A percentile compares a stretch with the other conserved stretches of the same genome.
Evolutionary conservation across 2,113 vertebrate genomes (phyloP).

Genomic region (Neodontobutis hainanensis): DNA sequence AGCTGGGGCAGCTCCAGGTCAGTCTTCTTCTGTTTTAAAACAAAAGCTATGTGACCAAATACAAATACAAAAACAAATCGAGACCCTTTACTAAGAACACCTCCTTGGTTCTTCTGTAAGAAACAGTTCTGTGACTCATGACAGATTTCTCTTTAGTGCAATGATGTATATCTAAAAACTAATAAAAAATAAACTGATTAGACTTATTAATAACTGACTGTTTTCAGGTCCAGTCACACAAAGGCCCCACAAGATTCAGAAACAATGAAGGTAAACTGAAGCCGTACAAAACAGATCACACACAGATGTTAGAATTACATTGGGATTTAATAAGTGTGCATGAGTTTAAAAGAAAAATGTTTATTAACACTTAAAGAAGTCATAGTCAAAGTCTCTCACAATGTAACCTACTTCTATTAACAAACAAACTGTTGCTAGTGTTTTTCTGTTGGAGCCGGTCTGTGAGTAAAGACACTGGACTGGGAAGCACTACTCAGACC

Average conservation of each 20-base stretch:
- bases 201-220: not conserved
- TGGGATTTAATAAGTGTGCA: no score
- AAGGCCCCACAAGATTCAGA: conserved; percentile 2
- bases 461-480: conserved; percentile 70
- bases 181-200: not conserved
- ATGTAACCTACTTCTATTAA: not conserved
- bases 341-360: no score
- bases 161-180: no score
- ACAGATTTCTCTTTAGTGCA: no score
- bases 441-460: conserved; percentile 52
- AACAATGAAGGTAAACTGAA: conserved; percentile 47
- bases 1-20: conserved; percentile 73
- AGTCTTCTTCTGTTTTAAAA: not conserved
- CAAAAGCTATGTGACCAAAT: not conserved
- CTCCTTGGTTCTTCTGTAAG: no score
- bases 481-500: conserved; percentile 62
- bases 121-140: no score
- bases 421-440: conserved; percentile 30
- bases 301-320: no score
- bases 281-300: not conserved
- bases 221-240: conserved; percentile 53
- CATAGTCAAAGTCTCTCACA: no score
- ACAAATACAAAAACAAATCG: no score
- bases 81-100: no score
- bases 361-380: no score